Evolutionary conservation across 2,888 invertebrate genomes (phyloP), one percentile per base, ranked within the genome.

Genomic region (Oithona nana): DNA sequence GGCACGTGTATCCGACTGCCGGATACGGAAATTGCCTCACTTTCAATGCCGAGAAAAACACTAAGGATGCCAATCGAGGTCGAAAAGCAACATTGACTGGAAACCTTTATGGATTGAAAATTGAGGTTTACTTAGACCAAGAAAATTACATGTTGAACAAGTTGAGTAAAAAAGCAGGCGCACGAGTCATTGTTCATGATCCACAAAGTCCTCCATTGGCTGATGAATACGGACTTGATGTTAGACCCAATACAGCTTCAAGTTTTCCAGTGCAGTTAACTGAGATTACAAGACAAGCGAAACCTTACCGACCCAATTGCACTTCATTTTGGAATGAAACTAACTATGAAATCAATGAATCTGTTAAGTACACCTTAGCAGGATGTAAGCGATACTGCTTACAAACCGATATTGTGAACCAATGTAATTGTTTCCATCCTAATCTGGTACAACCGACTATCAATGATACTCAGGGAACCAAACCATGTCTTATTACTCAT

Each of bases 11-110:
- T 24, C 24, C 22, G 24, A 54, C 54, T 2, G 24, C 54, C 2
- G 54, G 50, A 6, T 59, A 50, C 28, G 59, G 55, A 3, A 61
- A 50, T 54, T 64, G 61, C 20, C 31, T 28, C 54, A 22, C 59
- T n/a, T 49, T 59, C 50, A 59, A 59, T 3, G 22, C 48, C 48
- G 49, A n/a, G 1, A 28, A 22, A n/a, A 11, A 24, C 29, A 4
- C 16, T 3, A n/a, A 49, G 8, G 49, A 48, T 22, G 28, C n/a
- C 3, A 16, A 4, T 16, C 13, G 16, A 16, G 16, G 16, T 3
- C 4, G 54, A 3, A 54, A 54, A 26, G 26, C 54, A 16, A 24
- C 54, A 2, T 26, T 54, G 3, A 54, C 54, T 4, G 54, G 54
- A 3, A 26, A 16, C 4, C 16, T 26, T 3, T 24, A 54, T 24